Evolutionary conservation across 1,140 invertebrate genomes (phyloP), one percentile per base, ranked within the genome.

Genomic region (Drosophila mojavensis): DNA sequence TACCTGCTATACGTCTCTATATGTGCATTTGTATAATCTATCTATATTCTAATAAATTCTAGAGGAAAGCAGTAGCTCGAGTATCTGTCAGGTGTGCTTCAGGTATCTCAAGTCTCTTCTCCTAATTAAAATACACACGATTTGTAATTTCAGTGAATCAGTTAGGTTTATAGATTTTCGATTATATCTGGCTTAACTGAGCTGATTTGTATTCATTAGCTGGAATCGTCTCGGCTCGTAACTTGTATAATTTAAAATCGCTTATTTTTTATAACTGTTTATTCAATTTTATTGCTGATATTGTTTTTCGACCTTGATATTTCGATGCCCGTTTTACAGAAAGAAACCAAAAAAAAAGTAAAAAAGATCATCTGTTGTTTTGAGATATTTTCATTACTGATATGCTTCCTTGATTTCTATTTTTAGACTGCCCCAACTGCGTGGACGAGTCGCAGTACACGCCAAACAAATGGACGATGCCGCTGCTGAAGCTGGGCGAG

Each of bases 381-480:
- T 33, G 6, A 17, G 13, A 45, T 17, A 45, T 45, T 47, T 30
- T 24, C 6, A 13, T 70, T 63, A 47, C 61, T 55, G 59, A 63
- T 30, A n/a, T n/a, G 54, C 54, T 72, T 72, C 55, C 63, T 54
- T n/a, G 63, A 36, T 30, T 13, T 58, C 0, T 91, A 66, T 89
- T 82, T 94, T 60, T 93, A 95, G 96, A 96, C 90, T 97, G 96
- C 93, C 94, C 96, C 26, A 97, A 96, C 91, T 97, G 96, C 84
- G 95, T 95, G 67, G 96, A 97, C 62, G 96, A 97, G 69, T 94
- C 94, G 43, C 88, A 94, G 65, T 93, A 94, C 2, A 94, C 95
- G 11, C 84, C 84, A 75, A 96, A 96, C 78, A 94, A 96, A 91
- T 97, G 96, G 96, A 97, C 96, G 15, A 97, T 97, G 97, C 97